A percentile compares a stretch with the other conserved stretches of the same genome.
phyloP scores from a whole-genome alignment of 2,797 vertebrate species.

The Xyrichtys novacula region DNA sequence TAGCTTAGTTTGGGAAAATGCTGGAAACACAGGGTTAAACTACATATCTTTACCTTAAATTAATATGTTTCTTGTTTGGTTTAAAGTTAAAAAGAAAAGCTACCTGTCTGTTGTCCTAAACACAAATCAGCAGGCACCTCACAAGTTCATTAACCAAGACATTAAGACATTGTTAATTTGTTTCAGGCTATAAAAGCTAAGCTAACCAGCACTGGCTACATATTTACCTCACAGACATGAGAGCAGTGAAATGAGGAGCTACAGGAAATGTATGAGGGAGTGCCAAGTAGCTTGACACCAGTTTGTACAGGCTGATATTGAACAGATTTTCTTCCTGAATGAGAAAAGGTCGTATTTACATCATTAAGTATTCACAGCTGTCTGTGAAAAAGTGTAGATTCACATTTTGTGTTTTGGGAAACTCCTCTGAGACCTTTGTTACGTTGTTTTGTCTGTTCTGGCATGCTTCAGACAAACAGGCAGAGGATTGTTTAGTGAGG shows the following conservation, averaged over 20 bases:
- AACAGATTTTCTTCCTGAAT: not conserved
- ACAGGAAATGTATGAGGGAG: constrained; percentile 17
- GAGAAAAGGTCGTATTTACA: constrained; percentile 1
- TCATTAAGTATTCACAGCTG: constrained; percentile 3
- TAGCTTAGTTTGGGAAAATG: constrained; percentile 8
- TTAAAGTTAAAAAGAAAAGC: not conserved
- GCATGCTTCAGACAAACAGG: not conserved
- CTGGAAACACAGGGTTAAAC: not conserved
- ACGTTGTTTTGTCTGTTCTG: constrained; percentile 2
- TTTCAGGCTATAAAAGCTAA: constrained; percentile 1
- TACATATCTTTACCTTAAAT: not conserved
- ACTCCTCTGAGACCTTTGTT: constrained; percentile 5
- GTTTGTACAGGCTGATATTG: constrained; percentile 8
- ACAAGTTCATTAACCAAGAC: not conserved
- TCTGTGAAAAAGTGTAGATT: not conserved
- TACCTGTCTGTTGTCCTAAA: too few relatives aligned
- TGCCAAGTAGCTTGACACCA: constrained; percentile 31
- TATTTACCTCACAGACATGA: not conserved
- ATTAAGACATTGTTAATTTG: not conserved
- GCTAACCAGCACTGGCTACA: not conserved
- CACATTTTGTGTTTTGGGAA: not conserved
- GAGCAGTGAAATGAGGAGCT: not conserved
- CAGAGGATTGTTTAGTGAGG: constrained; percentile 7
- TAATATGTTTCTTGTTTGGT: not conserved
- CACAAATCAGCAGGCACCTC: too few relatives aligned